Evolutionary conservation across 30 jellyfish, hydroid and myxozoan genomes (phyloP), one percentile per base, ranked within the genome.

Genomic region (Phacellophora camtschatica): DNA sequence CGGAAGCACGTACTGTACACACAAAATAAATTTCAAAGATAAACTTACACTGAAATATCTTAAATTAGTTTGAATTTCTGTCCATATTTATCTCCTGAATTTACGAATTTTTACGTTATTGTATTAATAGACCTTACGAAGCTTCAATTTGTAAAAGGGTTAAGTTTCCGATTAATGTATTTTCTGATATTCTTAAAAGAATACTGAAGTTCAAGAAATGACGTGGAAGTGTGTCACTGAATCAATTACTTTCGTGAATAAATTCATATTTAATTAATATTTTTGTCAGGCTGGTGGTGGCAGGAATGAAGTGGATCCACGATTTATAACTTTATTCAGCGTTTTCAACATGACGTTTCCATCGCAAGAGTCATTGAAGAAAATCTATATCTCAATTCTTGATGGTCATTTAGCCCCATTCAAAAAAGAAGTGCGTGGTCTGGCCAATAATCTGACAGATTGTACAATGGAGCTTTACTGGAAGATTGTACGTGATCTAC

Each of bases 201-300:
- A n/a, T n/a, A n/a, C n/a, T n/a, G n/a, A n/a, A n/a, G n/a, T n/a
- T n/a, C n/a, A n/a, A n/a, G n/a, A n/a, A n/a, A n/a, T n/a, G n/a
- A n/a, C n/a, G n/a, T n/a, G n/a, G n/a, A n/a, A n/a, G n/a, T n/a
- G n/a, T n/a, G n/a, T n/a, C n/a, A n/a, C n/a, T n/a, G n/a, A 41
- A 41, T 7, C 9, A 9, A 41, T 7, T 12, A 25, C 11, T 53
- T 8, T 20, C 19, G 19, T 53, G 68, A 53, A 8, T 53, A 8
- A 7, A 53, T 8, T 10, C 7, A 53, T 53, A 20, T 20, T 53
- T 53, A 53, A 10, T 8, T 8, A 53, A 8, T 39, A 15, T 39
- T 34, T 64, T 64, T 74, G 25, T 30, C 56, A 94, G 99, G 99
- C 99, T 75, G 99, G 99, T 30, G 99, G 99, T 3, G 99, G 99